A percentile compares a stretch with the other conserved stretches of the same genome.
Conservation (phyloP, 2,113 vertebrate genomes). For the Speoplatyrhinus poulsoni region DNA sequence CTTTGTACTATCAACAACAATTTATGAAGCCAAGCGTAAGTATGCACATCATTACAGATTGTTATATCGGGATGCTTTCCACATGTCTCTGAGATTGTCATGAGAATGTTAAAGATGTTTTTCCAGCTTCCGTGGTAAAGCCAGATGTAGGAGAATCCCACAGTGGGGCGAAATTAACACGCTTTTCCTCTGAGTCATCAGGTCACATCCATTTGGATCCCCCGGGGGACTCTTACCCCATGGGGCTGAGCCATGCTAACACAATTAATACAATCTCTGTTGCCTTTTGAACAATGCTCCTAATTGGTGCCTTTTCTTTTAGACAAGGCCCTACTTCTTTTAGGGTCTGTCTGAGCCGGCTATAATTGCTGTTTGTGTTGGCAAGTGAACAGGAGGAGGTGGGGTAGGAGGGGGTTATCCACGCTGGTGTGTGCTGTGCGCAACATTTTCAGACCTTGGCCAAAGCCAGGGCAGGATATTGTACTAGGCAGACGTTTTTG, state of each 20-base stretch:
- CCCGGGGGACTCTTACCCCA: constrained; percentile 61
- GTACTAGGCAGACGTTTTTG: constrained; percentile 82
- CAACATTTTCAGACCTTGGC: constrained; percentile 84
- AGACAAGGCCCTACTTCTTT: constrained; percentile 85
- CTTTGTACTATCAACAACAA: constrained; percentile 77
- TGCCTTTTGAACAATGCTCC: constrained; percentile 78
- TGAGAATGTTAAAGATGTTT: constrained; percentile 91
- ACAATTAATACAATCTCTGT: constrained; percentile 59
- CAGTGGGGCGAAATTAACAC: constrained; percentile 84
- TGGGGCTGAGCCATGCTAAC: constrained; percentile 38
- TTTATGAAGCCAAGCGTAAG: constrained; percentile 79
- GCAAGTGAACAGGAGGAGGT: constrained; percentile 67
- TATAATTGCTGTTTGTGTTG: constrained; percentile 93
- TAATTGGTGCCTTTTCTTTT: constrained; percentile 83
- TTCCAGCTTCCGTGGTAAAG: constrained; percentile 88
- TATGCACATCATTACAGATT: constrained; percentile 83
- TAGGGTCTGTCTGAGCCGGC: constrained; percentile 80
- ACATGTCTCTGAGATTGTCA: constrained; percentile 88
- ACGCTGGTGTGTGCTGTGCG: constrained; percentile 81
- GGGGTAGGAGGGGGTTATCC: constrained; percentile 65
- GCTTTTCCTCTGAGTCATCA: constrained; percentile 83
- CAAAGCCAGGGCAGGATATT: constrained; percentile 84
- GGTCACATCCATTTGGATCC: constrained; percentile 77
- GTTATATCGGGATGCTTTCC: constrained; percentile 91
- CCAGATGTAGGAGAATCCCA: constrained; percentile 90